phyloP scores from a whole-genome alignment of 2,113 vertebrate genomes.

The Heliornis fulica region DNA sequence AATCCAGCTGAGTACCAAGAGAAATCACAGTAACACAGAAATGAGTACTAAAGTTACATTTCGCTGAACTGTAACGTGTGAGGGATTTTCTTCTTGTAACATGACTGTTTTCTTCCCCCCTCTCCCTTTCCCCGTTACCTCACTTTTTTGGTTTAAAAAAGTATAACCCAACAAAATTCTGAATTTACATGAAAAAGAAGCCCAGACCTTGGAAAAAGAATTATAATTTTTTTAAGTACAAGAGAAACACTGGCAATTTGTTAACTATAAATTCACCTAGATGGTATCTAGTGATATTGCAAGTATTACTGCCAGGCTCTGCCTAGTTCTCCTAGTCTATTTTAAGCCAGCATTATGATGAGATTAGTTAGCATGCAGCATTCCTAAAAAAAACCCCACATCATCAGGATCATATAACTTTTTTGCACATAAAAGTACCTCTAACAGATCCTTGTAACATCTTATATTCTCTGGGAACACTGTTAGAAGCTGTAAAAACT shows the following conservation, averaged over 20 bases:
- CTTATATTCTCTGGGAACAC: not conserved
- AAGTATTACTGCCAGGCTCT: not conserved
- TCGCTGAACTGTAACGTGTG: not conserved
- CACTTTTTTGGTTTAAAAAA: not conserved
- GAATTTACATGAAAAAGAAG: not conserved
- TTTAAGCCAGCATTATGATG: slow-evolving; percentile 19
- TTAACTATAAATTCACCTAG: not conserved
- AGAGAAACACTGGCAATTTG: not conserved
- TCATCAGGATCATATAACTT: not conserved
- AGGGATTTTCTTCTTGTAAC: not conserved
- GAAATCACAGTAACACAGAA: not conserved
- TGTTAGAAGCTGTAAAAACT: slow-evolving; percentile 50
- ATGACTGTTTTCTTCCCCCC: not conserved
- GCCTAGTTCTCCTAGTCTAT: slow-evolving; percentile 34
- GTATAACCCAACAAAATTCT: not conserved
- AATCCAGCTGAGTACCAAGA: not conserved
- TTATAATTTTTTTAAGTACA: not conserved
- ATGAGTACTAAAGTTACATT: not conserved
- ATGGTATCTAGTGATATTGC: not conserved
- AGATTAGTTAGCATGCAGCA: not conserved
- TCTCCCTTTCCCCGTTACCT: not conserved
- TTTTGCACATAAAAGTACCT: not conserved
- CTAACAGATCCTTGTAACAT: not conserved
- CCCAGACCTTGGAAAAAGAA: not conserved
- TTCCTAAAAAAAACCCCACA: not conserved